phyloP scores from a whole-genome alignment of 2,888 invertebrate genomes.

The Campopleginae sp. region DNA sequence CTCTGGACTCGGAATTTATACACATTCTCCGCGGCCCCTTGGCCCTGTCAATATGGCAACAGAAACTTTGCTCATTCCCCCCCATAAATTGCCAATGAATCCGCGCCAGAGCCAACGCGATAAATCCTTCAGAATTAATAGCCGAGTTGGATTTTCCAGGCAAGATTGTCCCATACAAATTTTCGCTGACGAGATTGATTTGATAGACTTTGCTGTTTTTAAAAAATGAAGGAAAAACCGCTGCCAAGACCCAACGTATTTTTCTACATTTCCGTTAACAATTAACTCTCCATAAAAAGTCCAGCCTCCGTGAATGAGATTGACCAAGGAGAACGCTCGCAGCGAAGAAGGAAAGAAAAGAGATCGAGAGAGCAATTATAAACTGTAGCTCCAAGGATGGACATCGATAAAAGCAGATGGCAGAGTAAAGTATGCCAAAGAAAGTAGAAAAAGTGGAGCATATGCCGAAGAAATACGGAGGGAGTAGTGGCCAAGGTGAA shows the following conservation, averaged over 20 bases:
- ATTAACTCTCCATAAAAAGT: background rate
- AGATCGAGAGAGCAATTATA: background rate
- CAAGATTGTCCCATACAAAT: no score
- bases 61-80: no score
- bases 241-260: background rate
- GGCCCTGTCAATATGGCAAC: background rate
- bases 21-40: background rate
- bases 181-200: no score
- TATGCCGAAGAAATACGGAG: background rate
- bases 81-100: no score
- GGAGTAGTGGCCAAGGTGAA: conserved; percentile 1
- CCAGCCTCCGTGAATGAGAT: background rate
- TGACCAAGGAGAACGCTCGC: background rate
- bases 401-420: background rate
- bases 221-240: no score
- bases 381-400: background rate
- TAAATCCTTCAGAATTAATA: no score
- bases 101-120: no score
- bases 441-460: conserved; percentile 7
- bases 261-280: background rate
- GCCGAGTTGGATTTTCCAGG: no score
- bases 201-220: no score
- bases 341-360: background rate
- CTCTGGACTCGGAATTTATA: background rate
- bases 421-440: background rate